Base-by-base conservation (phyloP, 2,888 invertebrate species). In the Platycheirus albimanus region DNA sequence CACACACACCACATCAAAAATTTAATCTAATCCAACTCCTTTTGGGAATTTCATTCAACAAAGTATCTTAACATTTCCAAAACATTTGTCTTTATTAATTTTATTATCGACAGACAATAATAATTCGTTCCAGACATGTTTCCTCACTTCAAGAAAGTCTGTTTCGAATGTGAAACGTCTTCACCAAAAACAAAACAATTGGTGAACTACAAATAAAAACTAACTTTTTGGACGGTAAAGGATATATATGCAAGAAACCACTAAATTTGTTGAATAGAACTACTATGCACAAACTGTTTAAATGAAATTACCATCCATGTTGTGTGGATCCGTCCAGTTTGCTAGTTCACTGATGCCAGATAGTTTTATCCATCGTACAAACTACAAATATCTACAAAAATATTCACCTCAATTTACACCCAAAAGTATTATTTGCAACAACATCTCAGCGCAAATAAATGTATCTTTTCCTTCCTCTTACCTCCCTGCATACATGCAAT, bases 51-150 rank as follows among this genome's bases (percentile, higher is more conserved):
- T 58, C 41, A 58, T 58, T 41, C n/a, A 41, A 3, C 10, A 58
- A 58, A 41, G 58, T 58, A 58, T 58, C 41, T 58, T 58, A 41
- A 15, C 58, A 58, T 58, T 58, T 58, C 41, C 58, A 58, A 58
- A 58, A 58, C 58, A 58, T 58, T 58, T 58, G 58, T 58, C 58
- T 58, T 58, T 58, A 58, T 58, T 58, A 58, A 58, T 58, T 58
- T 58, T 58, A 58, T 41, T 41, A 58, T 58, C 58, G 58, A 58
- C 58, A 58, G 58, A 58, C 58, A 41, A 58, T 58, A 56, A 56
- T 56, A 58, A 58, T 58, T 58, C 24, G 41, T 58, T 6, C 3
- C 58, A 58, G 58, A 58, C 58, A 58, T 41, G 56, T 11, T 24
- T 15, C 10, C 10, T 4, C 2, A 10, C 13, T 3, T 24, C 24